A percentile compares a stretch with the other conserved stretches of the same genome.
Evolutionary conservation across 2,888 invertebrate species (phyloP).

Genomic region (Drosophila yooni): DNA sequence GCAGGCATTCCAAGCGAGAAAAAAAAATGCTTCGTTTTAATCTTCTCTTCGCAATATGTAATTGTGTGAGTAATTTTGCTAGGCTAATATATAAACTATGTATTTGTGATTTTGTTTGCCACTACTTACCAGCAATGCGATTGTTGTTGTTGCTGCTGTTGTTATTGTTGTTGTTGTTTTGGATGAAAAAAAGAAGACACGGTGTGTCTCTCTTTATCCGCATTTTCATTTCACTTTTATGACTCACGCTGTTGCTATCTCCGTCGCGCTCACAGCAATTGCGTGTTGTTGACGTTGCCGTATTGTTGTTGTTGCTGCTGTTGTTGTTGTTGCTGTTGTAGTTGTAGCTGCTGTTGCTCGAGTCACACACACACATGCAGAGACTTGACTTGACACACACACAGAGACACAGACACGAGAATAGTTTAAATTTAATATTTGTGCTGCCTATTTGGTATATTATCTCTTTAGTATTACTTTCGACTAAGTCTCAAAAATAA

Average conservation of each 20-base stretch:
- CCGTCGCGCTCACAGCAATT: slow-evolving; percentile 79
- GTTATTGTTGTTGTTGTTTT: slow-evolving; percentile 80
- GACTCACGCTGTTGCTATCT: slow-evolving; percentile 84
- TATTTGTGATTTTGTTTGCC: slow-evolving; percentile 25
- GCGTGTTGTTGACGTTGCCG: slow-evolving; percentile 74
- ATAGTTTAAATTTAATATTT: slow-evolving; percentile 59
- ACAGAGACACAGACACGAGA: slow-evolving; percentile 42
- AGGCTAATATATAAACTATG: slow-evolving; percentile 24
- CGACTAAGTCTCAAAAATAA: slow-evolving; percentile 28
- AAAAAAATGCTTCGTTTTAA: slow-evolving; percentile 50
- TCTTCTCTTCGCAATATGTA: slow-evolving; percentile 27
- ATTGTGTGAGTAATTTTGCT: slow-evolving; percentile 55
- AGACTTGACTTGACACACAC: slow-evolving; percentile 24
- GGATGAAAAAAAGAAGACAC: slow-evolving; percentile 88
- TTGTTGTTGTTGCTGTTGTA: slow-evolving; percentile 46
- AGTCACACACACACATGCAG: slow-evolving; percentile 62
- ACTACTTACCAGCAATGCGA: slow-evolving; percentile 71
- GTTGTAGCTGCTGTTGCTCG: slow-evolving; percentile 60
- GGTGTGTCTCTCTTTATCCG: slow-evolving; percentile 89
- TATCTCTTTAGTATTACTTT: slow-evolving; percentile 51
- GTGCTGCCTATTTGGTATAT: slow-evolving; percentile 57
- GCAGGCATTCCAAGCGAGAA: slow-evolving; percentile 68
- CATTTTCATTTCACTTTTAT: slow-evolving; percentile 86
- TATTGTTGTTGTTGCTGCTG: slow-evolving; percentile 67
- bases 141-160: slow-evolving; percentile 50